Conservation (phyloP, 64 coral and sea anemone species). For the Pocillopora verrucosa region DNA sequence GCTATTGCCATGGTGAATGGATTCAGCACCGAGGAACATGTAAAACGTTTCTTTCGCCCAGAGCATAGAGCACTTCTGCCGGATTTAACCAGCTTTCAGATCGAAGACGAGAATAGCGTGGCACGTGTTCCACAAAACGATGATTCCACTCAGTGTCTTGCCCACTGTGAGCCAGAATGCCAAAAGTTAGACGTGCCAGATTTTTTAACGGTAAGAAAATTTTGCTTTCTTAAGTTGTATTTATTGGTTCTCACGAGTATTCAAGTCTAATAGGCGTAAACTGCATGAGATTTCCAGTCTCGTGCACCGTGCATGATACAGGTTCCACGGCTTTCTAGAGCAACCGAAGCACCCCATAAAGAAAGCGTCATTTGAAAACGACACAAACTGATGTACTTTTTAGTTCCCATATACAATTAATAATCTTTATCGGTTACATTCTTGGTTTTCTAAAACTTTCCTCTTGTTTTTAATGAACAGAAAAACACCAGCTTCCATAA, state of each 20-base stretch:
- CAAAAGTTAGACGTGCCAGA: constrained; percentile 8
- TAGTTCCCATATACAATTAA: too few species aligned
- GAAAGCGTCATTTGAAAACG: too few species aligned
- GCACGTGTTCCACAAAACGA: neutral
- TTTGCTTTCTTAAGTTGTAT: too few species aligned
- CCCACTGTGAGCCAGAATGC: neutral
- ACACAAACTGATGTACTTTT: too few species aligned
- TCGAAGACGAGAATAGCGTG: neutral
- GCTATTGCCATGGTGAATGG: neutral
- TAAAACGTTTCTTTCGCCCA: constrained; percentile 1
- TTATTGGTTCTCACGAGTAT: too few species aligned
- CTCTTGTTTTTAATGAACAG: neutral
- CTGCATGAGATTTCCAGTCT: too few species aligned
- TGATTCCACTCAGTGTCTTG: constrained; percentile 3
- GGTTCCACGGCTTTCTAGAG: too few species aligned
- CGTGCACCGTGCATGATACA: too few species aligned
- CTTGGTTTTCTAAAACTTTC: too few species aligned
- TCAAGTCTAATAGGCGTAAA: too few species aligned
- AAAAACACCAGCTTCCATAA: constrained; percentile 1
- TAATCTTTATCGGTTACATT: too few species aligned
- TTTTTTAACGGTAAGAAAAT: constrained; percentile 13
- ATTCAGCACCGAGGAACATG: constrained; percentile 6
- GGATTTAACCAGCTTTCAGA: neutral
- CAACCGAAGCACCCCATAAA: too few species aligned
- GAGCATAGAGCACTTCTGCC: constrained; percentile 1